These are phyloP conservation scores for Zaprionus tsacasi DNA, from an alignment of 1,140 invertebrate species.

Conservation along the genomic window DNA sequence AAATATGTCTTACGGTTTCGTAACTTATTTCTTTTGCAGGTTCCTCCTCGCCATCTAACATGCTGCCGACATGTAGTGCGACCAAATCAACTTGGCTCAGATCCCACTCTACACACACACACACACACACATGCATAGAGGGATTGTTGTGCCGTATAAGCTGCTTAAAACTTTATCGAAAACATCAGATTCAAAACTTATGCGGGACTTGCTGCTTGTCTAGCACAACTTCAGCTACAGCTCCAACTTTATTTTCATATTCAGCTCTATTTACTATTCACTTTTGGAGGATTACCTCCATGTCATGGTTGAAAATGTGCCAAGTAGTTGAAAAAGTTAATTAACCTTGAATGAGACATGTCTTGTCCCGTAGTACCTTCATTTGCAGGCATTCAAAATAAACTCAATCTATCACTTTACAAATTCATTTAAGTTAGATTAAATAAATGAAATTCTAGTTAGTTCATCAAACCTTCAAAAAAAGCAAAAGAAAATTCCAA, in stretches of 20 bases:
- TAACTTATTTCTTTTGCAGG: slow-evolving; percentile 1
- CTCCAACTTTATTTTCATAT: neutral
- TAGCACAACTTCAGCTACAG: neutral
- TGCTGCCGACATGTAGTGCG: neutral
- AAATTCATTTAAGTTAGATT: too few relatives aligned
- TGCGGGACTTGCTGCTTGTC: neutral
- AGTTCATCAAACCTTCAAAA: too few relatives aligned
- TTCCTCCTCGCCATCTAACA: neutral
- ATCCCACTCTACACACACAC: too few relatives aligned
- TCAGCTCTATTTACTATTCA: slow-evolving; percentile 1
- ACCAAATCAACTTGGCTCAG: neutral
- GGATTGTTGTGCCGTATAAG: neutral
- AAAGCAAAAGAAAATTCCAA: too few relatives aligned
- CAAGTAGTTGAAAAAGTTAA: slow-evolving; percentile 4
- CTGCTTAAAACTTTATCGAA: slow-evolving; percentile 7
- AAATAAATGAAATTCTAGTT: too few relatives aligned
- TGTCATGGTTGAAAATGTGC: neutral
- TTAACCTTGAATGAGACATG: neutral
- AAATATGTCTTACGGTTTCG: slow-evolving; percentile 2
- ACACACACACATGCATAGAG: too few relatives aligned
- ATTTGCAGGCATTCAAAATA: neutral
- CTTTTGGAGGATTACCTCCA: neutral
- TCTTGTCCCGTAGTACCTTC: neutral
- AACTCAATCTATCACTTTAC: too few relatives aligned
- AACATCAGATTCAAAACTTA: neutral